phyloP scores from a whole-genome alignment of 2,888 invertebrate genomes.

The Apotomis turbidana region DNA sequence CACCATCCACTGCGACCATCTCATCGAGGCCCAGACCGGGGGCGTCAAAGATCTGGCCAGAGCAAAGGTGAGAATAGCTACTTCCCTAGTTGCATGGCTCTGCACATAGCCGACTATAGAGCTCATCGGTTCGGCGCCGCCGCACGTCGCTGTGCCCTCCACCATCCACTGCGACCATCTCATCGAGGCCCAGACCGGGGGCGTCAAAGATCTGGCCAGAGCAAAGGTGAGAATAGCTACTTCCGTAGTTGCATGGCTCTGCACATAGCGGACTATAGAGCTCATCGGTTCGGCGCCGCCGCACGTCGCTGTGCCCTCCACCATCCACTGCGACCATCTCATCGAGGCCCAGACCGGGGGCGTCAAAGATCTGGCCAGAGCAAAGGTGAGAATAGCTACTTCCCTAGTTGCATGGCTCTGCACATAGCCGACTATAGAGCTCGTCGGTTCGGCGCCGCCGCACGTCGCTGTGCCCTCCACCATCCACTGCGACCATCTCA shows the following conservation, averaged over 20 bases:
- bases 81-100: no score
- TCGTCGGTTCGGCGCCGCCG: no score
- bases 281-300: no score
- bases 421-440: no score
- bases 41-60: conserved; percentile 95
- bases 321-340: no score
- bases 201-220: conserved; percentile 93
- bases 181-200: conserved; percentile 95
- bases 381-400: conserved; percentile 85
- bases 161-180: no score
- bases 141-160: conserved; percentile 99
- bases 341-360: conserved; percentile 96
- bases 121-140: no score
- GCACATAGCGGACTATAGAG: no score
- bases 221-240: conserved; percentile 87
- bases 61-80: conserved; percentile 87
- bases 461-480: conserved; percentile 99
- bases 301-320: conserved; percentile 98
- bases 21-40: conserved; percentile 93
- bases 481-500: conserved; percentile 99
- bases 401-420: no score
- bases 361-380: conserved; percentile 93
- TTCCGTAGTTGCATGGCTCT: no score
- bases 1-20: neutral
- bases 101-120: no score